Evolutionary conservation across 2,888 invertebrate genomes (phyloP), one percentile per base, ranked within the genome.

Genomic region (Pseudococcus viburni): DNA sequence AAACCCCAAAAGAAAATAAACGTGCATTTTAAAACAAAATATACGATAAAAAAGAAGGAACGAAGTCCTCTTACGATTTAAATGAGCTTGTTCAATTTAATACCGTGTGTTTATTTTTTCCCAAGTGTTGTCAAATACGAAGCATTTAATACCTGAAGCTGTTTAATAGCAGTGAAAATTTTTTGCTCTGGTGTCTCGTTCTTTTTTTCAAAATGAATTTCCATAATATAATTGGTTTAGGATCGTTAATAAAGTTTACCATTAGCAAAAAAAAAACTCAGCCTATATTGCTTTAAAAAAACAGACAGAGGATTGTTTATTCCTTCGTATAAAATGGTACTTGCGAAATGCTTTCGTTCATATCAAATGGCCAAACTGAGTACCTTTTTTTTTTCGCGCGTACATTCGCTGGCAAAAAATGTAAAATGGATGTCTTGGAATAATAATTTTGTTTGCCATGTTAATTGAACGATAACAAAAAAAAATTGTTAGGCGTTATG

Each of bases 151-250:
- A 73, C 68, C 68, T 33, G 68, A 12, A 73, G 68, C 68, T 73
- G 26, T 73, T 73, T 33, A 26, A 73, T 33, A 73, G 26, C 26
- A 26, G 33, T n/a, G 33, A 73, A 73, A 73, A 33, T 33, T 73
- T 73, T 64, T 73, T 73, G 4, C 26, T n/a, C 11, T 26, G 26
- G 22, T 73, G 68, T 26, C 68, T 1, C 33, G 22, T 73, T 73
- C 33, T 73, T 73, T 33, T 15, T 33, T 33, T 33, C 26, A 12
- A 26, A 73, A 73, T 73, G 33, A 73, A 73, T 73, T 73, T 73
- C 68, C 68, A 73, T 73, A 73, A 33, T 73, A 73, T 73, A 73
- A 73, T 73, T 73, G 68, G 68, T 73, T 73, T 73, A 73, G 64
- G 68, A 73, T 73, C 68, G 33, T 73, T 73, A 73, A 33, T 33